A percentile compares a stretch with the other conserved stretches of the same genome.
phyloP scores from a whole-genome alignment of 2,113 vertebrate genomes.

The Tringa solitaria region DNA sequence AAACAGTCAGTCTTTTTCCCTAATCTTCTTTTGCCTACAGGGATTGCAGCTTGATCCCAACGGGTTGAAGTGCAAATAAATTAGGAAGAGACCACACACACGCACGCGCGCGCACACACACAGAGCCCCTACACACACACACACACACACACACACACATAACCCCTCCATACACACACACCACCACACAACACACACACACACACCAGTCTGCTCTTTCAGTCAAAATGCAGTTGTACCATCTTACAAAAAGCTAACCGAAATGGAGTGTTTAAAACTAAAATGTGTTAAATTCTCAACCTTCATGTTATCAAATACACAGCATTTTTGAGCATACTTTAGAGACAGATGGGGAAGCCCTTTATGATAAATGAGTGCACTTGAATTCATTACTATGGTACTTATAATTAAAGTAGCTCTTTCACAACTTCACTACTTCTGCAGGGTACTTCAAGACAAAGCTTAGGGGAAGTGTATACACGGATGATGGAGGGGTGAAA shows the following conservation, averaged over 20 bases:
- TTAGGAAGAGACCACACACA: constrained; percentile 81
- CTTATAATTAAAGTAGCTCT: constrained; percentile 79
- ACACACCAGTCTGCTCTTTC: neutral
- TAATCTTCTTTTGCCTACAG: constrained; percentile 78
- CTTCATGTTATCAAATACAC: constrained; percentile 78
- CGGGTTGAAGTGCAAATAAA: constrained; percentile 77
- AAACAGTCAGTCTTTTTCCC: constrained; percentile 57
- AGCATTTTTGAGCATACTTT: constrained; percentile 77
- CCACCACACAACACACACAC: neutral
- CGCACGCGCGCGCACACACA: rapidly evolving
- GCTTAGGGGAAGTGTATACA: neutral
- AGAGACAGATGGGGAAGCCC: constrained; percentile 79
- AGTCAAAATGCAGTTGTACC: constrained; percentile 12
- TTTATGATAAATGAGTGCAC: constrained; percentile 79
- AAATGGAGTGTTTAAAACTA: constrained; percentile 37
- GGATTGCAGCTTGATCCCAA: constrained; percentile 72
- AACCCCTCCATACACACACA: too few relatives aligned
- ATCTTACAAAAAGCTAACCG: neutral
- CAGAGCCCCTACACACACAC: neutral
- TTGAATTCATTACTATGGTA: constrained; percentile 79
- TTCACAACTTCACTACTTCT: constrained; percentile 69
- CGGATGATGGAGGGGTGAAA: neutral
- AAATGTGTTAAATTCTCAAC: constrained; percentile 65
- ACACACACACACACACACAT: neutral
- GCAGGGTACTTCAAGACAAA: constrained; percentile 54